Base-by-base conservation (phyloP, 2,797 vertebrate species). In the Okamejei kenojei region DNA sequence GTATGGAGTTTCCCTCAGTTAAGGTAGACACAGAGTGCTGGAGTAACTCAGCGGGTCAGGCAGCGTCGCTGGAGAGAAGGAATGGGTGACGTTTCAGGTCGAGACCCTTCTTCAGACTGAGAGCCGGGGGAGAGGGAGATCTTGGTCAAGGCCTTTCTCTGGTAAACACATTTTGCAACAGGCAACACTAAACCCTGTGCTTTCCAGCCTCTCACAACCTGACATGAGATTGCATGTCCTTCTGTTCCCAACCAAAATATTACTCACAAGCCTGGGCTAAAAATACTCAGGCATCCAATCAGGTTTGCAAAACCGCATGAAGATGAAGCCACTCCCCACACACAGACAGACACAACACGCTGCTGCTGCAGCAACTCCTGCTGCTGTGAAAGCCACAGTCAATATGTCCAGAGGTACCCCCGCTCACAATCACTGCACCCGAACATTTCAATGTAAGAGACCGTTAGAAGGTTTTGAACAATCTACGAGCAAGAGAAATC, bases 351-450 rank as follows among this genome's bases (percentile, higher is more conserved):
- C 84, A 93, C 45, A 54, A 54, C 45, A 45, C 45, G 45, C 45
- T 54, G 45, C 45, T 94, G 65, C 94, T 93, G 61, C 93, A 93
- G 93, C 68, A 45, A 94, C 93, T 81, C 94, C 94, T 94, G 94
- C 94, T 94, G 93, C 13, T 95, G 95, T 94, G 94, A 94, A 90
- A 93, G 23, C 93, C 93, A 63, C 93, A 61, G 93, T 38, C 93
- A 96, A 94, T 93, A 97, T 98, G 97, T 95, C 96, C n/a, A 95
- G 96, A 94, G 95, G 95, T 93, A 94, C 95, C 93, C 93, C 95
- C 93, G 93, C 86, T 92, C 95, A 95, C 93, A 94, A 94, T 94
- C 94, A 93, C 94, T 94, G 81, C 93, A 76, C 93, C 93, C 94
- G 94, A 93, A 95, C 95, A 94, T 93, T 94, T 93, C 94, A 95